These are phyloP conservation scores for Bombus confusus DNA, from an alignment of 1,140 invertebrate genomes.

Conservation along the genomic window DNA sequence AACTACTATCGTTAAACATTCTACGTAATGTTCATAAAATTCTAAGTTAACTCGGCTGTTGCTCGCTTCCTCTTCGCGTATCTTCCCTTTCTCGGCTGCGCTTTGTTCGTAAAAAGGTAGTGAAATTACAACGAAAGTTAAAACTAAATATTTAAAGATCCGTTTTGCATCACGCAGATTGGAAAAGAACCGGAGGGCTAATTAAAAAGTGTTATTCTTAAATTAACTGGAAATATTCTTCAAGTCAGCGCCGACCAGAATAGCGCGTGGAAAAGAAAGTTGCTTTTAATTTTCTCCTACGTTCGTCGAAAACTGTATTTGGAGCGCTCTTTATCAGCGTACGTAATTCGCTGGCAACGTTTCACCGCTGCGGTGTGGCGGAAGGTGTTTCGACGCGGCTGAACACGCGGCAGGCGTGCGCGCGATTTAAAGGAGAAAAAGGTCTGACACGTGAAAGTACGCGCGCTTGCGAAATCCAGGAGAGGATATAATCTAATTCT, in stretches of 20 bases:
- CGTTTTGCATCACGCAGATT: not conserved
- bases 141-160: no score
- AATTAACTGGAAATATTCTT: not conserved
- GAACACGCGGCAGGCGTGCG: conserved; percentile 2
- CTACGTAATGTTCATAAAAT: no score
- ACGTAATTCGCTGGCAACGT: conserved; percentile 3
- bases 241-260: not conserved
- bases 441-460: conserved; percentile 42
- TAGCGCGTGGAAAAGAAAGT: not conserved
- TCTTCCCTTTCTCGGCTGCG: no score
- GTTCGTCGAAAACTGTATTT: not conserved
- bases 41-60: no score
- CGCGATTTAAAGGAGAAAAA: conserved; percentile 27
- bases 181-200: not conserved
- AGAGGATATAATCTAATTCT: conserved; percentile 46
- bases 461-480: conserved; percentile 39
- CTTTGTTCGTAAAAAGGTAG: no score
- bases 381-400: not conserved
- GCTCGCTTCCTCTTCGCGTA: no score
- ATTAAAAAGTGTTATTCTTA: not conserved
- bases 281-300: not conserved
- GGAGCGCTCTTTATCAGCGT: not conserved
- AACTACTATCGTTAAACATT: no score
- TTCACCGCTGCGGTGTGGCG: not conserved
- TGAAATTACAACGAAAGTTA: no score